Conservation (phyloP, 35 echinoderm and acorn worm species). For the Apostichopus californicus region DNA sequence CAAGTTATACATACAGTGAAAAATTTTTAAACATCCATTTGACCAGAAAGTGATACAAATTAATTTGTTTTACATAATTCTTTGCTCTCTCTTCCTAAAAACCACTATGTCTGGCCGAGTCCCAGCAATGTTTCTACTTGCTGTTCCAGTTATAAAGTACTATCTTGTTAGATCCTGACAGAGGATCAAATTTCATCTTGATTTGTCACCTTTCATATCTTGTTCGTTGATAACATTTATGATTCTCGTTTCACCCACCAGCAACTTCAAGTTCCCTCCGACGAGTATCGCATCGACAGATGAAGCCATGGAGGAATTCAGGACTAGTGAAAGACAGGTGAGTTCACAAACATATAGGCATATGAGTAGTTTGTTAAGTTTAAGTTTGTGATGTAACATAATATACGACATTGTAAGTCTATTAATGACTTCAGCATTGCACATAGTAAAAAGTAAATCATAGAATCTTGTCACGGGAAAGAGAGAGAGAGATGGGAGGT, state of each 20-base stretch:
- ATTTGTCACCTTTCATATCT: not conserved
- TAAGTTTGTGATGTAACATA: no score
- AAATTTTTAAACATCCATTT: no score
- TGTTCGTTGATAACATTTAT: not conserved
- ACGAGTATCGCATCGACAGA: conserved; percentile 78
- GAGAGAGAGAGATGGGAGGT: no score
- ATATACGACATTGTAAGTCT: no score
- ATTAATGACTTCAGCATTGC: no score
- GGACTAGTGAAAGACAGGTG: conserved; percentile 87
- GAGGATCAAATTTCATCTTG: not conserved
- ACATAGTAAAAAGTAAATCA: no score
- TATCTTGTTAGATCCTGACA: not conserved
- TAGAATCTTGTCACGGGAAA: no score
- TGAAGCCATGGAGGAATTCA: conserved; percentile 69
- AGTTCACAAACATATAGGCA: not conserved
- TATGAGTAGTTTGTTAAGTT: no score
- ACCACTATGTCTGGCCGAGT: not conserved
- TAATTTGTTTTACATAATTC: not conserved
- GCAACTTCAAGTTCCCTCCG: conserved; percentile 94
- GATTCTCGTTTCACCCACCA: conserved; percentile 17
- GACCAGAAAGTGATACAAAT: no score
- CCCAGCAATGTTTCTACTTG: not conserved
- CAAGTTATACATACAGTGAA: no score
- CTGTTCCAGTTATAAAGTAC: no score
- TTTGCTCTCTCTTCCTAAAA: not conserved